These are phyloP conservation scores for Centroberyx gerrardi DNA, from an alignment of 2,797 vertebrate genomes.

Conservation along the genomic window DNA sequence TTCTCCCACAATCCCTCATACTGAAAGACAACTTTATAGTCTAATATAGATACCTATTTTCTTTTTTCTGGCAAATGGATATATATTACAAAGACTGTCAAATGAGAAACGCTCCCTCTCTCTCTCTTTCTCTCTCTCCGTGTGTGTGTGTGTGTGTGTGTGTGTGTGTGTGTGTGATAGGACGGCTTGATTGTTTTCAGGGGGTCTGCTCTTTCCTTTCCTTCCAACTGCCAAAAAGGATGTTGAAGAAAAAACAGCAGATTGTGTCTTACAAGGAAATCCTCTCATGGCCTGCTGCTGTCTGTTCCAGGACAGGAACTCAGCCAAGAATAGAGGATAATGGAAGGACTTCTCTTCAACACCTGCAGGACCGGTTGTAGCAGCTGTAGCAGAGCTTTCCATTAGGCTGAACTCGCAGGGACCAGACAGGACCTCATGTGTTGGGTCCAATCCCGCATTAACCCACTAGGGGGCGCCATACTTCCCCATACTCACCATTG, in stretches of 20 bases:
- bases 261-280: conserved; percentile 53
- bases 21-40: too few relatives aligned
- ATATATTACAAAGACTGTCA: not conserved
- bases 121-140: not conserved
- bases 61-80: not conserved
- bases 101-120: not conserved
- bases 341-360: conserved; percentile 3
- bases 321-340: conserved; percentile 9
- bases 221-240: conserved; percentile 27
- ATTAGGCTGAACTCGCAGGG: too few relatives aligned
- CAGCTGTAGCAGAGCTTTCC: too few relatives aligned
- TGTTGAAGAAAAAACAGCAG: conserved; percentile 9
- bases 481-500: conserved; percentile 26
- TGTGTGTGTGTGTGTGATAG: too few relatives aligned
- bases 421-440: not conserved
- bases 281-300: conserved; percentile 42
- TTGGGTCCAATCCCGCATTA: not conserved
- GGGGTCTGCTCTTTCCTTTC: conserved; percentile 3
- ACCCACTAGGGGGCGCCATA: not conserved
- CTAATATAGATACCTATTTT: too few relatives aligned
- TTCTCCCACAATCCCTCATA: conserved; percentile 27
- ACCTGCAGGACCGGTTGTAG: not conserved
- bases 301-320: conserved; percentile 13
- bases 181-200: conserved; percentile 1
- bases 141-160: not conserved